A percentile compares a stretch with the other conserved stretches of the same genome.
phyloP scores from a whole-genome alignment of 2,888 invertebrate species.

The Portevinia maculata region DNA sequence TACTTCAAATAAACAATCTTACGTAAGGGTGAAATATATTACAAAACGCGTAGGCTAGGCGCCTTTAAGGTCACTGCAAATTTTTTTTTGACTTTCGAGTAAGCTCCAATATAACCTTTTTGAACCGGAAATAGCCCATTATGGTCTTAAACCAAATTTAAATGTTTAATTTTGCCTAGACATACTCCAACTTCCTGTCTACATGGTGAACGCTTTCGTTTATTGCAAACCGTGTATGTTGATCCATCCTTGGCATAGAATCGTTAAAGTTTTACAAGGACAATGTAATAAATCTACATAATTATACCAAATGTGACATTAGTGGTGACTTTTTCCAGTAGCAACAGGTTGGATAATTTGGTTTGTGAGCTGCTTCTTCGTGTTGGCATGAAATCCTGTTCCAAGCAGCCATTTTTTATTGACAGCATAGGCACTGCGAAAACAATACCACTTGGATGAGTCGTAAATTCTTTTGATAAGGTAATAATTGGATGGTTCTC shows the following conservation, averaged over 20 bases:
- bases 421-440: slow-evolving; percentile 8
- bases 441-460: slow-evolving; percentile 12
- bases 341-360: slow-evolving; percentile 38
- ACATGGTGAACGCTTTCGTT: slow-evolving; percentile 16
- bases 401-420: slow-evolving; percentile 21
- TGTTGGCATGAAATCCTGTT: slow-evolving; percentile 1
- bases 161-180: slow-evolving; percentile 22
- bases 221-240: background rate
- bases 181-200: slow-evolving; percentile 20
- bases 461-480: slow-evolving; percentile 43
- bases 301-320: slow-evolving; percentile 14
- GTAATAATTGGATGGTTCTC: slow-evolving; percentile 42
- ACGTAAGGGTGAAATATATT: too few relatives aligned
- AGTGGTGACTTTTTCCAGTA: slow-evolving; percentile 2
- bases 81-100: too few relatives aligned
- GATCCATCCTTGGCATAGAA: slow-evolving; percentile 15
- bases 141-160: slow-evolving; percentile 14
- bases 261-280: slow-evolving; percentile 3
- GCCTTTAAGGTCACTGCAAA: slow-evolving; percentile 1
- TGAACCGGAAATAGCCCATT: slow-evolving; percentile 30
- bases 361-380: slow-evolving; percentile 3
- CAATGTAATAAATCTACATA: slow-evolving; percentile 20
- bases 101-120: slow-evolving; percentile 9
- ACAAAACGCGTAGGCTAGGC: too few relatives aligned
- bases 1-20: too few relatives aligned